A percentile compares a stretch with the other conserved stretches of the same genome.
Conservation (phyloP, 2,113 vertebrate species). For the Gymnobelideus leadbeateri region DNA sequence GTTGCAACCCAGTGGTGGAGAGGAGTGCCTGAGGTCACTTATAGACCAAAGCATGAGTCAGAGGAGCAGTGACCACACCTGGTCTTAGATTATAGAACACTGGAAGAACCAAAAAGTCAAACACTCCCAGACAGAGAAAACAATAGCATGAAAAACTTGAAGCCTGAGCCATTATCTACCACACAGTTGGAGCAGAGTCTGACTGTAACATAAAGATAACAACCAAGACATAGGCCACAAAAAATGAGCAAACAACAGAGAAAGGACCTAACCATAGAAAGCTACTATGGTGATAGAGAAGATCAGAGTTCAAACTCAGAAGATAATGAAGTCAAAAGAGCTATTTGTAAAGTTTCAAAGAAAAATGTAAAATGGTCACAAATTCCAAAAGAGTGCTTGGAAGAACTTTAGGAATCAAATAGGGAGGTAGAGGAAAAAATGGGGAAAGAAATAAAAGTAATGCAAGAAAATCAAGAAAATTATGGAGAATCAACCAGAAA, state of each 20-base stretch:
- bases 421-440: not conserved
- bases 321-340: not conserved
- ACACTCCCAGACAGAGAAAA: not conserved
- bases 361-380: not conserved
- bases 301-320: not conserved
- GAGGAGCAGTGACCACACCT: not conserved
- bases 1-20: not conserved
- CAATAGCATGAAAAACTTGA: not conserved
- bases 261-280: not conserved
- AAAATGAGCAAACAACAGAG: not conserved
- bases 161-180: not conserved
- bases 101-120: not conserved
- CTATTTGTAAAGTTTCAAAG: not conserved
- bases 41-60: not conserved
- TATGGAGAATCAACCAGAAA: not conserved
- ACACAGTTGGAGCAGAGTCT: not conserved
- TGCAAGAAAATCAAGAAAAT: not conserved
- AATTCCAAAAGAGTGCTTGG: not conserved
- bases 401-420: not conserved
- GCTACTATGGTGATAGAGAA: not conserved
- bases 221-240: no score
- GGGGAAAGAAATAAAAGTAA: not conserved
- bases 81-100: not conserved
- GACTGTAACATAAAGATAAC: no score
- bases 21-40: not conserved